A percentile compares a stretch with the other conserved stretches of the same genome.
phyloP scores from a whole-genome alignment of 2,797 vertebrate species.

The Acrossocheilus wenchowensis region DNA sequence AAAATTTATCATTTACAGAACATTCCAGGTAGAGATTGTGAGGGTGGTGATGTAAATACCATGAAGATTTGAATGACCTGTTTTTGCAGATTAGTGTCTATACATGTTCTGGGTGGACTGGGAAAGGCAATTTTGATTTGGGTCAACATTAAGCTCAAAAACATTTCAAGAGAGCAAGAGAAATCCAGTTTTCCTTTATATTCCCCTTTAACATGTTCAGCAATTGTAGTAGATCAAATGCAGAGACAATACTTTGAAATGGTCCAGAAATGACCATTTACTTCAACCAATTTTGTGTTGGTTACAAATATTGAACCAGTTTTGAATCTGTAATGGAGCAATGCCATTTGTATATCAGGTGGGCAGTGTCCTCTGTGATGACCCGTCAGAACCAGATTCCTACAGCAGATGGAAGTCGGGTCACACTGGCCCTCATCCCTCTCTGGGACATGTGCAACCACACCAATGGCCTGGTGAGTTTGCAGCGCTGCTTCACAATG shows the following conservation, averaged over 20 bases:
- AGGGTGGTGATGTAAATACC: neutral
- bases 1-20: too few species aligned
- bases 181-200: neutral
- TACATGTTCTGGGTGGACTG: neutral
- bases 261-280: neutral
- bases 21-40: too few species aligned
- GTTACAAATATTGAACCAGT: neutral
- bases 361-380: slow-evolving; percentile 98
- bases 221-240: neutral
- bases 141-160: neutral
- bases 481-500: neutral
- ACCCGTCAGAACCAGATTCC: slow-evolving; percentile 99
- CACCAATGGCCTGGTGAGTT: slow-evolving; percentile 93
- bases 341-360: slow-evolving; percentile 75
- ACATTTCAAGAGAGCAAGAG: neutral
- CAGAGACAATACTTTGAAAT: neutral
- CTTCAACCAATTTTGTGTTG: neutral
- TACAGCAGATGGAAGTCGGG: slow-evolving; percentile 93
- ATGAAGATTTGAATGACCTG: neutral
- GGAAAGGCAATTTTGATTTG: neutral
- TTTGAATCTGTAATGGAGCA: neutral
- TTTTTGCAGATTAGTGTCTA: neutral
- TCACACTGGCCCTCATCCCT: slow-evolving; percentile 95
- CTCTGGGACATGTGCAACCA: slow-evolving; percentile 99
- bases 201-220: neutral